Conservation (phyloP, 1,140 invertebrate species). For the Pogonomyrmex barbatus region DNA sequence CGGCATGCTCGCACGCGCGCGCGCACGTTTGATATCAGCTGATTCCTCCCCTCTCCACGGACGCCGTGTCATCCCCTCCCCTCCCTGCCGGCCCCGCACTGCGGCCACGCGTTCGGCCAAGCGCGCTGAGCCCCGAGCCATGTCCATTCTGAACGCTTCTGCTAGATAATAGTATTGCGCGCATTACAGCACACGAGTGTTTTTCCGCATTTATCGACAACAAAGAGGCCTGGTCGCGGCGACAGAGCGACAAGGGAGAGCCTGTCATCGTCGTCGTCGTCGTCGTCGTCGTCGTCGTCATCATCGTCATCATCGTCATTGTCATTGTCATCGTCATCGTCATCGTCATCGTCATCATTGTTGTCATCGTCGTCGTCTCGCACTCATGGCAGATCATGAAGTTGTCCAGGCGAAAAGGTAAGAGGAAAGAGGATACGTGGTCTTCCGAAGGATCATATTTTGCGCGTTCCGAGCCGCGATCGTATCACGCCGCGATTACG, state of each 20-base stretch:
- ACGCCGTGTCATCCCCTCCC: too few species aligned
- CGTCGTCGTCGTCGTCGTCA: neutral
- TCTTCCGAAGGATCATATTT: neutral
- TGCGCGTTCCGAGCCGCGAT: neutral
- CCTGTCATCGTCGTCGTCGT: neutral
- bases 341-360: neutral
- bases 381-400: conserved; percentile 81
- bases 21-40: conserved; percentile 65
- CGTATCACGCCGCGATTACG: neutral
- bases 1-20: neutral
- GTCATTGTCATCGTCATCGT: neutral
- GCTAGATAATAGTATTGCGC: conserved; percentile 68
- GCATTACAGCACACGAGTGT: conserved; percentile 29
- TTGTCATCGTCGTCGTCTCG: conserved; percentile 4
- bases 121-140: neutral
- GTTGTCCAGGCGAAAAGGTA: conserved; percentile 77
- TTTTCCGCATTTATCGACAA: conserved; percentile 60
- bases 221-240: conserved; percentile 38
- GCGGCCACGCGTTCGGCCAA: neutral
- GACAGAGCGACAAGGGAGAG: neutral
- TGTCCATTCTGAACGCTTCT: conserved; percentile 20
- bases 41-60: conserved; percentile 60
- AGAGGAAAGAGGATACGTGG: neutral
- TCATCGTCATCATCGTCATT: neutral
- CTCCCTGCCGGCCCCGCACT: neutral